phyloP scores from a whole-genome alignment of 1,140 invertebrate genomes.

The roundworm (Caenorhabditis elegans) region DNA sequence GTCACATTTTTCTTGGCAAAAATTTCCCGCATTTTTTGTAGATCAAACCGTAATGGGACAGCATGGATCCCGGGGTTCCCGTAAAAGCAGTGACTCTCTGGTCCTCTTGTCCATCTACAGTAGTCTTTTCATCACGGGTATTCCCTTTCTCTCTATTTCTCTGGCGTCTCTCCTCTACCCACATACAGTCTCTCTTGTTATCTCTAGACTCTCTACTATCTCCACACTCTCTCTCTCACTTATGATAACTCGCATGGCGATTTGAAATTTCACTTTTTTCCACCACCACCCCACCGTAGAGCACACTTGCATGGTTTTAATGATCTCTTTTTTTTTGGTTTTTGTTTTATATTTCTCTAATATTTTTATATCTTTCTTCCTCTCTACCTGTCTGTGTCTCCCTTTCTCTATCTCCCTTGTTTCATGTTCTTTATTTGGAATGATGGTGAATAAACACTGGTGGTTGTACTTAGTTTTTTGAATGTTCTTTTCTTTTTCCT shows the following conservation, averaged over 20 bases:
- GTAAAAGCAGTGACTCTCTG: no score
- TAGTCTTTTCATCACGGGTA: not conserved
- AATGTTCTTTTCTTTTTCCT: not conserved
- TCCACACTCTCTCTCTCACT: no score
- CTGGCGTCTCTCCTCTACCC: not conserved
- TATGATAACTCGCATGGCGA: no score
- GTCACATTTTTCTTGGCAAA: no score
- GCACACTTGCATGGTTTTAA: constrained; percentile 9
- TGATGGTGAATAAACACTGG: constrained; percentile 29
- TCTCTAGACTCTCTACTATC: no score
- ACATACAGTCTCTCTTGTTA: not conserved
- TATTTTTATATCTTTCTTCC: not conserved
- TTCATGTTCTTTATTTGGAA: not conserved
- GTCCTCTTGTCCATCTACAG: not conserved
- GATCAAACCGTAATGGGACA: no score
- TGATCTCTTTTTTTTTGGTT: not conserved
- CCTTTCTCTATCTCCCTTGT: not conserved
- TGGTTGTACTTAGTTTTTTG: constrained; percentile 24
- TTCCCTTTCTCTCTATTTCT: not conserved
- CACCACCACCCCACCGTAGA: not conserved
- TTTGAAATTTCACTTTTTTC: not conserved
- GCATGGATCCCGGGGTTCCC: no score
- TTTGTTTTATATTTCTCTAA: not conserved
- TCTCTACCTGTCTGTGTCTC: not conserved
- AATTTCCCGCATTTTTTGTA: no score